Conservation (phyloP, 2,113 vertebrate species). For the Calonectris borealis region DNA sequence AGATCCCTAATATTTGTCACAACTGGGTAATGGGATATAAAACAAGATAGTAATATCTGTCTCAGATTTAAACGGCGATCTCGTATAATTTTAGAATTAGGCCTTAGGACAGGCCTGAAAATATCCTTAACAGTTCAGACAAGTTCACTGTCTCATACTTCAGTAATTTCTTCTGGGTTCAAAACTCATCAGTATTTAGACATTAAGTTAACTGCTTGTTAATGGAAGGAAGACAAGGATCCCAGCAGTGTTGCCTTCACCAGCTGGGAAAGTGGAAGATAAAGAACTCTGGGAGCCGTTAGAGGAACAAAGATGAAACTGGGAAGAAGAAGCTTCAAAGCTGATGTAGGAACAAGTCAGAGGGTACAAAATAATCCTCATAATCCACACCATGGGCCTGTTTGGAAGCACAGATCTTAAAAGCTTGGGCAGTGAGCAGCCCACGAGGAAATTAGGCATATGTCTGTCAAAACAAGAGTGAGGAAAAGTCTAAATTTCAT, state of each 20-base stretch:
- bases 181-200: neutral
- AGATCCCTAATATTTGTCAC: neutral
- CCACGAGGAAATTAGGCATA: fast-evolving
- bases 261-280: neutral
- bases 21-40: neutral
- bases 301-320: neutral
- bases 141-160: neutral
- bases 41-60: neutral
- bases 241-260: neutral
- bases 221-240: neutral
- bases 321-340: neutral
- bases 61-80: fast-evolving
- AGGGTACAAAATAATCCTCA: neutral
- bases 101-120: neutral
- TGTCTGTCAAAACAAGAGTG: neutral
- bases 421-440: neutral
- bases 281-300: neutral
- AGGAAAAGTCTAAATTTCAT: neutral
- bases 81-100: neutral
- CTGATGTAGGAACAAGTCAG: neutral
- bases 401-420: neutral
- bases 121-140: neutral
- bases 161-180: neutral
- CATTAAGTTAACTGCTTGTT: neutral
- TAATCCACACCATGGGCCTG: neutral